Conservation (phyloP, 2,113 vertebrate species). For the Rhinogobius similis region DNA sequence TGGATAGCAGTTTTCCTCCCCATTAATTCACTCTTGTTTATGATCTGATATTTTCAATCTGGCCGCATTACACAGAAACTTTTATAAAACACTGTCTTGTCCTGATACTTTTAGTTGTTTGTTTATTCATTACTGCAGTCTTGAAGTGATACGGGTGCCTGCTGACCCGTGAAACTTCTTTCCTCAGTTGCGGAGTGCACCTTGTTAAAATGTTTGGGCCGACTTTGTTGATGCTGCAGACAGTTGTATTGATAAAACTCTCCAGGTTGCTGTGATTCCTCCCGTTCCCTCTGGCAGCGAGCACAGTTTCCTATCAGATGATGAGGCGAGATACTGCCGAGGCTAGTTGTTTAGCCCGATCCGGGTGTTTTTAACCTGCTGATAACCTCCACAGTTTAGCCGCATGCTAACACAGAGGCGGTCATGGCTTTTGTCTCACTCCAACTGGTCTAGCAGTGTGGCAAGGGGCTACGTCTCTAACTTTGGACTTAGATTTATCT, state of each 20-base stretch:
- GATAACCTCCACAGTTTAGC: conserved; percentile 31
- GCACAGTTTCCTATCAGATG: conserved; percentile 29
- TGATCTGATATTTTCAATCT: not conserved
- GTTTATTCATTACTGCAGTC: conserved; percentile 1
- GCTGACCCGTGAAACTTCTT: conserved; percentile 19
- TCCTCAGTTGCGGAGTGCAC: conserved; percentile 32
- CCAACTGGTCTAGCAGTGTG: not conserved
- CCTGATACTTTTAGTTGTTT: not conserved
- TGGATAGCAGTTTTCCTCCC: conserved; percentile 12
- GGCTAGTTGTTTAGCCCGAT: conserved; percentile 38
- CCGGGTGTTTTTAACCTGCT: conserved; percentile 43
- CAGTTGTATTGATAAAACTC: conserved; percentile 60
- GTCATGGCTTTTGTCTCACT: not conserved
- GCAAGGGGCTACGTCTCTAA: not conserved
- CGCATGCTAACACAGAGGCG: not conserved
- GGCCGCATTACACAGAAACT: not conserved
- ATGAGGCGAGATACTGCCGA: conserved; percentile 23
- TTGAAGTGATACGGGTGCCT: conserved; percentile 8
- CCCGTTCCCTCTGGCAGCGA: conserved; percentile 26
- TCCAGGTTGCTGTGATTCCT: conserved; percentile 50
- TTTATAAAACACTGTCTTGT: not conserved
- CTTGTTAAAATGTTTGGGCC: conserved; percentile 48
- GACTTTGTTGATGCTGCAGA: conserved; percentile 46
- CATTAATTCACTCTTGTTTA: conserved; percentile 5
- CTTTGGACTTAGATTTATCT: not conserved